These are phyloP conservation scores for Cyclargus thomasi DNA, from an alignment of 1,140 invertebrate genomes.

Conservation along the genomic window DNA sequence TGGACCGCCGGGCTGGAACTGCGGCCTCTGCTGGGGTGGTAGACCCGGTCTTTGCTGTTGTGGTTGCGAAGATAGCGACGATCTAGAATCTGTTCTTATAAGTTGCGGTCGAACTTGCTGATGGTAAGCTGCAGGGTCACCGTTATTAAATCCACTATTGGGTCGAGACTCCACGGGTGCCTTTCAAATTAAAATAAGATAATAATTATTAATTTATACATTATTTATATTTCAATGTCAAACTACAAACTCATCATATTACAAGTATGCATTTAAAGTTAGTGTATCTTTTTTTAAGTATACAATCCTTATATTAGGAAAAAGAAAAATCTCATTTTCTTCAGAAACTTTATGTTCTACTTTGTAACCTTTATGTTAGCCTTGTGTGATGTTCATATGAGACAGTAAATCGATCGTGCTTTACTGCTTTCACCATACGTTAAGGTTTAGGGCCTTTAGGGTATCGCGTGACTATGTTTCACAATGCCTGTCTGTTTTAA, in stretches of 20 bases:
- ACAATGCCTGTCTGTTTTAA: slow-evolving; percentile 16
- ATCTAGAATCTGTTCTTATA: slow-evolving; percentile 67
- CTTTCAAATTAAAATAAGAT: slow-evolving; percentile 41
- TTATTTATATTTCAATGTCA: too few species aligned
- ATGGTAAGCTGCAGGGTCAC: slow-evolving; percentile 32
- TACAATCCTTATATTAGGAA: too few species aligned
- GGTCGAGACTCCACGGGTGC: slow-evolving; percentile 51
- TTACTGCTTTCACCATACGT: slow-evolving; percentile 28
- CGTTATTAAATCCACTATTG: slow-evolving; percentile 37
- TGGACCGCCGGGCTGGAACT: slow-evolving; percentile 65
- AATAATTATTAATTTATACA: too few species aligned
- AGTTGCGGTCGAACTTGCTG: slow-evolving; percentile 51
- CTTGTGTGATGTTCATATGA: slow-evolving; percentile 21
- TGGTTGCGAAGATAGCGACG: slow-evolving; percentile 46
- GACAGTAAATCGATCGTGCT: slow-evolving; percentile 33
- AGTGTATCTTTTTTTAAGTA: too few species aligned
- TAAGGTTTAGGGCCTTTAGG: slow-evolving; percentile 25
- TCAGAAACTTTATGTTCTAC: neutral
- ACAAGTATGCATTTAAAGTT: too few species aligned
- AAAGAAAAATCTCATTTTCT: neutral
- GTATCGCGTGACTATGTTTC: slow-evolving; percentile 29
- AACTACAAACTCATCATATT: too few species aligned
- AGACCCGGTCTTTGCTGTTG: slow-evolving; percentile 36
- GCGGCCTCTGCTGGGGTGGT: slow-evolving; percentile 58
- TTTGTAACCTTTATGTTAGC: slow-evolving; percentile 1